Evolutionary conservation across 2,797 vertebrate genomes (phyloP).

Genomic region (Distichodus sexfasciatus): DNA sequence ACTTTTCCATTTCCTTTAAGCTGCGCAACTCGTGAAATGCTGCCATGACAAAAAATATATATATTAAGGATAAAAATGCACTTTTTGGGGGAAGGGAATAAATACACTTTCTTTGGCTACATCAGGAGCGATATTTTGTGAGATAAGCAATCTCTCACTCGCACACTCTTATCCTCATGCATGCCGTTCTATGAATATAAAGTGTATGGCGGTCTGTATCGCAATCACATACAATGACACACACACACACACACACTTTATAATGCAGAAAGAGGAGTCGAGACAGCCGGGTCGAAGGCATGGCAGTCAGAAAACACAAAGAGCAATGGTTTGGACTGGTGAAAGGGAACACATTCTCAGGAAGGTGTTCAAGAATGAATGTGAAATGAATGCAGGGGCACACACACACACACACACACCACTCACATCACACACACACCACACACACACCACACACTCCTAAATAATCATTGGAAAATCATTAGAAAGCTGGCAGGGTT

Average conservation of each 20-base stretch:
- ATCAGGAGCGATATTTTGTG: neutral
- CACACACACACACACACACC: constrained; percentile 13
- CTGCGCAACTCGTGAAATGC: constrained; percentile 3
- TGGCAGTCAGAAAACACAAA: constrained; percentile 21
- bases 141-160: constrained; percentile 14
- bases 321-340: constrained; percentile 1
- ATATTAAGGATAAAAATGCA: neutral
- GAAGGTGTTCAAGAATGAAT: constrained; percentile 53
- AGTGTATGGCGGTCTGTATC: constrained; percentile 5
- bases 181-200: constrained; percentile 17
- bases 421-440: constrained; percentile 10
- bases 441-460: constrained; percentile 30
- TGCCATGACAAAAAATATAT: constrained; percentile 3
- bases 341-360: constrained; percentile 52
- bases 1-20: neutral
- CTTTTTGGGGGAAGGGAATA: neutral
- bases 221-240: constrained; percentile 2
- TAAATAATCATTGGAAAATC: constrained; percentile 88
- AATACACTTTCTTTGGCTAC: neutral
- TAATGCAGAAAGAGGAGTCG: constrained; percentile 13
- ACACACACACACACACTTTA: neutral
- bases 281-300: constrained; percentile 9
- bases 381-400: constrained; percentile 57
- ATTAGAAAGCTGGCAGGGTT: constrained; percentile 85
- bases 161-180: neutral